Evolutionary conservation across 2,888 invertebrate genomes (phyloP).

Genomic region (Phengaris arion): DNA sequence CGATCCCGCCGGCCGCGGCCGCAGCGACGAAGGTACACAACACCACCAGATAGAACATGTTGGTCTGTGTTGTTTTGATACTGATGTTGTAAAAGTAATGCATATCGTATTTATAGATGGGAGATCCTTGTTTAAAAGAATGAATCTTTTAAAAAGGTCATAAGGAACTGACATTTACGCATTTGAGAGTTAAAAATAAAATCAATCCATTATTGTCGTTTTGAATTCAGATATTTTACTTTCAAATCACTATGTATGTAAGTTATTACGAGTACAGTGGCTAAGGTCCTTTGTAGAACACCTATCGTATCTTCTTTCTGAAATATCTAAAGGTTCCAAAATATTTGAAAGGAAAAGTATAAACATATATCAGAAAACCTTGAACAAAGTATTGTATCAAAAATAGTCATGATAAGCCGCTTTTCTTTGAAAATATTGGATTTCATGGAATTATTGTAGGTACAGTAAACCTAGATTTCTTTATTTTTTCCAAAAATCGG

Average conservation of each 20-base stretch:
- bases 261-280: neutral
- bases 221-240: neutral
- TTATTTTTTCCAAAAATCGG: too few species aligned
- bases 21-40: conserved; percentile 81
- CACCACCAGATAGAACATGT: conserved; percentile 79
- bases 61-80: conserved; percentile 69
- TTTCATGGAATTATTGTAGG: too few species aligned
- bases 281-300: too few species aligned
- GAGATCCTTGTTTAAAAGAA: conserved; percentile 47
- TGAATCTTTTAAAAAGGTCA: conserved; percentile 52
- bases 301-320: too few species aligned
- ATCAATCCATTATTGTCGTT: neutral
- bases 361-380: too few species aligned
- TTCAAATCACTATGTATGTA: neutral
- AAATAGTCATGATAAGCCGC: too few species aligned
- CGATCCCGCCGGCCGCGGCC: conserved; percentile 60
- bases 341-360: neutral
- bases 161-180: conserved; percentile 70
- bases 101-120: conserved; percentile 71
- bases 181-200: conserved; percentile 27
- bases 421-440: too few species aligned
- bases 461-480: too few species aligned
- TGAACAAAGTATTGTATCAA: too few species aligned
- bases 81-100: conserved; percentile 56
- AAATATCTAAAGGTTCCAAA: neutral